Conservation (phyloP, 2,113 vertebrate genomes). For the Alethe diademata region DNA sequence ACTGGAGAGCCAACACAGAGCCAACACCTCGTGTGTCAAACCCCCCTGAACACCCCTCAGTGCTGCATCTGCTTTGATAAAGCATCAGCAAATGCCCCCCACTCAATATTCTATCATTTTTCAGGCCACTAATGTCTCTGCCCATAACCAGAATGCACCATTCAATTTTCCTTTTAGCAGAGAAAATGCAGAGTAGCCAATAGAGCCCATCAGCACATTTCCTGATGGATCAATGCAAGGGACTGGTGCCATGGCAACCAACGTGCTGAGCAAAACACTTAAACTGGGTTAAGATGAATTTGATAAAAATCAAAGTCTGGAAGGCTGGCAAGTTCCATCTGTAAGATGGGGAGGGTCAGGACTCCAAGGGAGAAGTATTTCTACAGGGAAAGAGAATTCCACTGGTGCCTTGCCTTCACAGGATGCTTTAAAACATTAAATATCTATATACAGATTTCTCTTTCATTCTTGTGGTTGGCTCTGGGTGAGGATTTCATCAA, state of each 20-base stretch:
- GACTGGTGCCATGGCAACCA: background rate
- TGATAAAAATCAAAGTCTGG: background rate
- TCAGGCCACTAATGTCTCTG: background rate
- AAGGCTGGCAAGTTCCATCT: background rate
- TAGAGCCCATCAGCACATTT: background rate
- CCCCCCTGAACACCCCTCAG: background rate
- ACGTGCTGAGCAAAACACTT: background rate
- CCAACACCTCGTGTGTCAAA: rapidly evolving
- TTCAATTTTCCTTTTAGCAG: background rate
- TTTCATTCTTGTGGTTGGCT: background rate
- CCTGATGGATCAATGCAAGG: background rate
- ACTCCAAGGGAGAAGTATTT: background rate
- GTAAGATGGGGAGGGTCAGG: background rate
- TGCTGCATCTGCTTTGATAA: background rate
- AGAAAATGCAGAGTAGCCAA: background rate
- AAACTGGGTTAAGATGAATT: background rate
- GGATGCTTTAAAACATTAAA: background rate
- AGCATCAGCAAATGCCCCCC: background rate
- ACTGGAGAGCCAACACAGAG: background rate
- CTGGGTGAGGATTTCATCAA: background rate
- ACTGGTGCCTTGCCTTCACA: background rate
- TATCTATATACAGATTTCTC: background rate
- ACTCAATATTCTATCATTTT: background rate
- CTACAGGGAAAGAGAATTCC: background rate
- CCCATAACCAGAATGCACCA: background rate